Conservation (phyloP, 2,113 vertebrate species). For the Cryptomyrus ogoouensis region DNA sequence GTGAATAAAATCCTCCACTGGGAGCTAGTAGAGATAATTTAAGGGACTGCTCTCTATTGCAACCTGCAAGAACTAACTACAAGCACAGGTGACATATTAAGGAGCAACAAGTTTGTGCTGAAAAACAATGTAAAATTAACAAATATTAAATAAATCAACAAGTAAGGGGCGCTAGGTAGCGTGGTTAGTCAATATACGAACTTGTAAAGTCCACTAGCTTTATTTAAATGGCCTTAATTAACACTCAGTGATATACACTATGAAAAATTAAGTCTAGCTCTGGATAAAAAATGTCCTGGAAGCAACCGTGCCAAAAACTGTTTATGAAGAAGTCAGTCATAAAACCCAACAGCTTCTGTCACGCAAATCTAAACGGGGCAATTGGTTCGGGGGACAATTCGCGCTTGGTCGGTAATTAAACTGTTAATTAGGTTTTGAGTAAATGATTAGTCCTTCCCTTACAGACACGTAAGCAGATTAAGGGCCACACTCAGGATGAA, state of each 20-base stretch:
- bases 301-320: not conserved
- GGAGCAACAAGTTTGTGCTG: not conserved
- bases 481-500: constrained; percentile 31
- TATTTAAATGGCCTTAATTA: not conserved
- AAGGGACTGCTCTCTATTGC: not conserved
- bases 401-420: constrained; percentile 41
- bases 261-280: not conserved
- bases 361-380: constrained; percentile 27
- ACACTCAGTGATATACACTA: not conserved
- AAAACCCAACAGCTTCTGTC: not conserved
- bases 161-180: not conserved
- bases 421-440: constrained; percentile 56
- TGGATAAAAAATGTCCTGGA: not conserved
- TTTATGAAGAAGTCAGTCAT: not conserved
- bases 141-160: not conserved
- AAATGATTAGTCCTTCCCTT: constrained; percentile 45
- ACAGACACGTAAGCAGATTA: constrained; percentile 41
- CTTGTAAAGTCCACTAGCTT: not conserved
- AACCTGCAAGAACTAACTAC: not conserved
- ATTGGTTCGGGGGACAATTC: constrained; percentile 38
- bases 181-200: not conserved
- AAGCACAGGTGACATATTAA: not conserved
- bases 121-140: not conserved
- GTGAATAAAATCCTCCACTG: not conserved
- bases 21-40: not conserved